Evolutionary conservation across 2,797 vertebrate genomes (phyloP), one percentile per base, ranked within the genome.

Genomic region (Limosa lapponica): DNA sequence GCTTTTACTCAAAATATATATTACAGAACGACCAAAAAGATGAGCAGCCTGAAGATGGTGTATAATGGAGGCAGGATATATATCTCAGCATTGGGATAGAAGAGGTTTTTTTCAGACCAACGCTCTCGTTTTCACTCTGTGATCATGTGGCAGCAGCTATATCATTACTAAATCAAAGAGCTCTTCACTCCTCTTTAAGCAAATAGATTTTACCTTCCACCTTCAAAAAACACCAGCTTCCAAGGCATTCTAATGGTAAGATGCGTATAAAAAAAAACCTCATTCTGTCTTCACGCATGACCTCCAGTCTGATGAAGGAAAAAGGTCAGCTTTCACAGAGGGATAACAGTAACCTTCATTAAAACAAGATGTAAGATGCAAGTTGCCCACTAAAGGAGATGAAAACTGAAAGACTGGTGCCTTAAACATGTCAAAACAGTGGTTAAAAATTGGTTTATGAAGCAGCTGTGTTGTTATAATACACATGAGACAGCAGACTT

Each of bases 251-350:
- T 16, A 77, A 10, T n/a, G 20, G 62, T 36, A 58, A 75, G 49
- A 62, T 69, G 41, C 17, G 11, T 54, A 32, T 30, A 19, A 54
- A 54, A 30, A 52, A 51, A 16, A 49, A 28, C 16, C 57, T 87
- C 66, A 39, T 67, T 89, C 61, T 69, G 8, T 83, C 57, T 59
- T 83, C 71, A 75, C 0, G 1, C 28, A 30, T 73, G 82, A 89
- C 83, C 52, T 92, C 25, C 28, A 70, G n/a, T 71, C 36, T 57
- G 65, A 90, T 77, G 70, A 84, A 44, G 70, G 59, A 66, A 85
- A 92, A 96, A 95, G 55, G 48, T 93, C 75, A 82, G 48, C 70
- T 85, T 89, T 90, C 87, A 72, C 25, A 65, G 62, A 46, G 32
- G 62, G 16, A 58, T 19, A 87, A 62, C 27, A 73, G 52, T 39